Evolutionary conservation across 2,113 vertebrate species (phyloP).

Genomic region (Condylura cristata): DNA sequence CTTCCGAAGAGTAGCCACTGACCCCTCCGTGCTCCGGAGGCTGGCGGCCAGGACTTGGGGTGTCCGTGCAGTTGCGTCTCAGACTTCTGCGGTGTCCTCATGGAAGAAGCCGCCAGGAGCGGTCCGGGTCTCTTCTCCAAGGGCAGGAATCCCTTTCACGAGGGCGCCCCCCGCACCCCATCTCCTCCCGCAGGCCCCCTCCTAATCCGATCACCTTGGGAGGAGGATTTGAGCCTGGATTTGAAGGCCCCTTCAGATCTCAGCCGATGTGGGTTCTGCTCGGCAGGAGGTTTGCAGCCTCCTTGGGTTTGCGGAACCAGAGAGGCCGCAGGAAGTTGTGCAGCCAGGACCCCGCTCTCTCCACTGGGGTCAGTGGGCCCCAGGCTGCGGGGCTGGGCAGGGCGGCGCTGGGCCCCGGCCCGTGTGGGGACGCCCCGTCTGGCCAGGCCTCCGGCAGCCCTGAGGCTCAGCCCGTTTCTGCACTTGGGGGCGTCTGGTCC

Average conservation of each 20-base stretch:
- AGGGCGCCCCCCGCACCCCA: background rate
- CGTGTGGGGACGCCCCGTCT: background rate
- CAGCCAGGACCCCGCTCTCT: background rate
- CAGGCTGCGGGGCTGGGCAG: background rate
- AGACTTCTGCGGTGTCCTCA: too few species aligned
- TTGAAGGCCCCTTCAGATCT: background rate
- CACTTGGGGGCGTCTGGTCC: background rate
- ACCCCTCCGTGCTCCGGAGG: background rate
- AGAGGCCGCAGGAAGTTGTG: accelerated
- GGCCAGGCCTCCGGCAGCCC: background rate
- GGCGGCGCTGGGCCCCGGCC: background rate
- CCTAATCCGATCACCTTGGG: background rate
- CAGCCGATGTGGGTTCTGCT: accelerated
- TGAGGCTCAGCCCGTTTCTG: accelerated
- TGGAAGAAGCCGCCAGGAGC: background rate
- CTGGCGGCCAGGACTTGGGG: too few species aligned
- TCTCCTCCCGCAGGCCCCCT: background rate
- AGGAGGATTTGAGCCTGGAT: too few species aligned
- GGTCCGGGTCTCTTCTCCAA: background rate
- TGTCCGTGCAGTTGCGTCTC: accelerated
- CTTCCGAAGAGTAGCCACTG: accelerated
- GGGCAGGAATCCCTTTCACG: background rate
- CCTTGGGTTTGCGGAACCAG: background rate
- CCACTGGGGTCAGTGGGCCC: accelerated
- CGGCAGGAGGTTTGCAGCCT: accelerated